Conservation (phyloP, 2,888 invertebrate species). For the Apamea crenata region DNA sequence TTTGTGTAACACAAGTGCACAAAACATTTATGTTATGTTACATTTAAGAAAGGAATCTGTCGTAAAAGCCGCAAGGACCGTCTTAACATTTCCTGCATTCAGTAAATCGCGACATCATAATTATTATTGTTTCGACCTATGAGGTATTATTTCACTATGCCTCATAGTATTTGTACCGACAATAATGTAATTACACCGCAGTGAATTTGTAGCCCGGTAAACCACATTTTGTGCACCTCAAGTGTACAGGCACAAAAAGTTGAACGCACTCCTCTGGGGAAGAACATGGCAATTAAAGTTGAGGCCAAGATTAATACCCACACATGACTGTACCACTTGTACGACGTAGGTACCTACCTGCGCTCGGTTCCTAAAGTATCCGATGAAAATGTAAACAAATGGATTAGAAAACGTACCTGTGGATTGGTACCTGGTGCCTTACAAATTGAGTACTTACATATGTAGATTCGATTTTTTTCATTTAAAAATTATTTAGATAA, state of each 20-base stretch:
- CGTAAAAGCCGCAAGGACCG: no score
- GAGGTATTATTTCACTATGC: background rate
- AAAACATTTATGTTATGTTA: no score
- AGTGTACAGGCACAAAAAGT: constrained; percentile 20
- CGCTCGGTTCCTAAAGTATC: background rate
- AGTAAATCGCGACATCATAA: background rate
- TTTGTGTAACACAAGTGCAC: no score
- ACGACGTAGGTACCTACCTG: background rate
- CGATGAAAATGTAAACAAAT: background rate
- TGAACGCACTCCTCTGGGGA: constrained; percentile 39
- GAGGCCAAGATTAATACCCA: constrained; percentile 5
- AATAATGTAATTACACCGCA: background rate
- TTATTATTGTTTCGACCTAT: no score
- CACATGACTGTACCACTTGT: constrained; percentile 3
- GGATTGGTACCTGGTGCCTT: no score
- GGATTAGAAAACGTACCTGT: background rate
- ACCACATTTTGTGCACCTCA: constrained; percentile 20
- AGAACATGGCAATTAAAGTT: constrained; percentile 37
- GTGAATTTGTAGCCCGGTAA: background rate
- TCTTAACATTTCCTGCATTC: no score
- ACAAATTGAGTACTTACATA: no score
- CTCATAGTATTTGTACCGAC: background rate
- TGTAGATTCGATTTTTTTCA: no score
- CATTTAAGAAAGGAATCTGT: no score
- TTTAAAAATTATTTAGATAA: no score